Conservation (phyloP, 1,140 invertebrate genomes). For the Helicoverpa zea region DNA sequence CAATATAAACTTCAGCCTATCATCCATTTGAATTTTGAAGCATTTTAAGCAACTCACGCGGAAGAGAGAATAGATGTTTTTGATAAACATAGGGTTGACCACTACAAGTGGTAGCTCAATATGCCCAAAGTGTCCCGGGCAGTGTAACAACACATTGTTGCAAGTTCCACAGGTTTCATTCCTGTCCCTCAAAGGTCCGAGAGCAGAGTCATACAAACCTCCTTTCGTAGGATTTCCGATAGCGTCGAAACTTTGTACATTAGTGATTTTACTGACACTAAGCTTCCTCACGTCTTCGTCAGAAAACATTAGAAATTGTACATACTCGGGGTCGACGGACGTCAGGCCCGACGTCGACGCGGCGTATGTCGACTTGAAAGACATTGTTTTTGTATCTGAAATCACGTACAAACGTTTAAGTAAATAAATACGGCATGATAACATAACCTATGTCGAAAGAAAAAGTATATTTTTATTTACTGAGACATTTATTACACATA, state of each 20-base stretch:
- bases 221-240: slow-evolving; percentile 93
- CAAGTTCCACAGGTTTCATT: slow-evolving; percentile 95
- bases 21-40: slow-evolving; percentile 91
- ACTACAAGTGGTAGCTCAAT: slow-evolving; percentile 97
- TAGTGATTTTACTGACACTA: slow-evolving; percentile 95
- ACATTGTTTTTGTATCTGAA: slow-evolving; percentile 67
- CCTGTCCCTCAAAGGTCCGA: slow-evolving; percentile 89
- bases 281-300: slow-evolving; percentile 94
- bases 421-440: slow-evolving; percentile 52
- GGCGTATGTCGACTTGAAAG: slow-evolving; percentile 66
- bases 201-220: slow-evolving; percentile 94
- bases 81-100: slow-evolving; percentile 97
- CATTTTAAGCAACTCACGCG: slow-evolving; percentile 91
- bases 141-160: slow-evolving; percentile 89
- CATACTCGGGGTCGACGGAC: slow-evolving; percentile 84
- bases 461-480: not conserved
- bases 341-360: slow-evolving; percentile 66
- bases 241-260: slow-evolving; percentile 94
- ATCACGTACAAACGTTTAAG: slow-evolving; percentile 35
- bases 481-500: too few species aligned
- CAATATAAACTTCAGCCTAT: slow-evolving; percentile 89
- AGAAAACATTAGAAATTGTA: slow-evolving; percentile 91
- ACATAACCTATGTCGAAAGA: slow-evolving; percentile 53
- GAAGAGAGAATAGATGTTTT: slow-evolving; percentile 90
- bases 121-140: slow-evolving; percentile 98